Percentiles rank a stretch among this genome's conserved stretches.
Conservation (phyloP, 2,797 vertebrate genomes). For the Sardinella longiceps region DNA sequence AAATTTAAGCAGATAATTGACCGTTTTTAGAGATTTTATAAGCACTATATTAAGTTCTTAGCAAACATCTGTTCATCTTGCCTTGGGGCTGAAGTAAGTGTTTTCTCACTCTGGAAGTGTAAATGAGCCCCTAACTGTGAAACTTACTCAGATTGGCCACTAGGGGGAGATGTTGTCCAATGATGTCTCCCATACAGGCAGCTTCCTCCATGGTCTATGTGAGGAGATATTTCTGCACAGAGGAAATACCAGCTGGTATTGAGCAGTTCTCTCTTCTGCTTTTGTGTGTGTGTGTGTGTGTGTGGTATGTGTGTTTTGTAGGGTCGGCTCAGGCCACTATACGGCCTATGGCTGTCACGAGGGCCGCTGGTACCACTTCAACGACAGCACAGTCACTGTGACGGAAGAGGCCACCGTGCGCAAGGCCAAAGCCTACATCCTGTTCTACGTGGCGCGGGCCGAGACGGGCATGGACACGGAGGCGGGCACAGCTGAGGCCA, state of each 20-base stretch:
- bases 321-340: constrained; percentile 97
- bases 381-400: constrained; percentile 96
- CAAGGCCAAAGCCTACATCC: constrained; percentile 98
- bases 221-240: background rate
- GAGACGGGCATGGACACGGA: constrained; percentile 70
- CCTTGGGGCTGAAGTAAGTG: background rate
- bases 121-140: background rate
- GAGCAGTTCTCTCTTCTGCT: background rate
- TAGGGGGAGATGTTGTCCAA: background rate
- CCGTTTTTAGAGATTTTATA: too few relatives aligned
- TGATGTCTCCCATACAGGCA: background rate
- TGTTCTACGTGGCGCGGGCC: constrained; percentile 91
- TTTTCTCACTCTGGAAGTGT: background rate
- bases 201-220: background rate
- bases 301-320: constrained; percentile 62
- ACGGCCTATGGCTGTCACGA: constrained; percentile 92
- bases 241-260: background rate
- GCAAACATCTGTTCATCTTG: background rate
- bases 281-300: constrained; percentile 29
- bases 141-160: background rate
- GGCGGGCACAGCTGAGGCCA: background rate
- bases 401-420: constrained; percentile 90
- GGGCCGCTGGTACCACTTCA: constrained; percentile 97
- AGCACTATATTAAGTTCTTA: background rate
- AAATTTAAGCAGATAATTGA: background rate